Base-by-base conservation (phyloP, 2,888 invertebrate genomes). In the Nasonia oneida region DNA sequence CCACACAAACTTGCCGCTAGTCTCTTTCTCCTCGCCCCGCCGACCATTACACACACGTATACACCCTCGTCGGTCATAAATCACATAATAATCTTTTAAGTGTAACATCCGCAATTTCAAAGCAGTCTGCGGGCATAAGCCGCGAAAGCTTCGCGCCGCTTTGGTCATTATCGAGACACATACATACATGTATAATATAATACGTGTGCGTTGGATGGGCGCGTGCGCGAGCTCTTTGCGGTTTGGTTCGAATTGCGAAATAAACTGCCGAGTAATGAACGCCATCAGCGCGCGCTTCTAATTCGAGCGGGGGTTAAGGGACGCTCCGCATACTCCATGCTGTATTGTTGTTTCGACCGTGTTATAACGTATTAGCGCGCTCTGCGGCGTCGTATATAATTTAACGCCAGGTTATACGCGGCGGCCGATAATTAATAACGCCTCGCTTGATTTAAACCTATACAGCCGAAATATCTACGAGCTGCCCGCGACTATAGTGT, bases 381-480 rank as follows among this genome's bases (percentile, higher is more conserved):
- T 61, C 42, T 42, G 29, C 57, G 42, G 61, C 33, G 64, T 39
- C 82, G 82, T 74, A n/a, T 82, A 67, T 75, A 75, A 81, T 81
- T 81, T 73, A 50, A 47, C 73, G 70, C 39, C 8, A n/a, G 47
- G 47, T 14, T 88, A 86, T 78, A 29, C 29, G 29, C 29, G 29
- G 87, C 84, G 85, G 87, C 85, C 83, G 89, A 89, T 90, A 90
- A 91, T 91, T 91, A 90, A 89, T 91, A 88, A 88, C 87, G 87
- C 88, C 86, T 78, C 86, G 88, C 87, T 88, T 88, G 89, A 89
- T 89, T 89, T 88, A 88, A 90, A 89, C 87, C 88, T 76, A 2
- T 18, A 33, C 14, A 4, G 42, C 74, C 74, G 12, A 29, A 77
- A 47, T 33, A 37, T 78, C 5, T 39, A 14, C 14, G 74, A 37